Evolutionary conservation across 2,797 vertebrate genomes (phyloP).

Genomic region (Lepilemur septentrionalis): DNA sequence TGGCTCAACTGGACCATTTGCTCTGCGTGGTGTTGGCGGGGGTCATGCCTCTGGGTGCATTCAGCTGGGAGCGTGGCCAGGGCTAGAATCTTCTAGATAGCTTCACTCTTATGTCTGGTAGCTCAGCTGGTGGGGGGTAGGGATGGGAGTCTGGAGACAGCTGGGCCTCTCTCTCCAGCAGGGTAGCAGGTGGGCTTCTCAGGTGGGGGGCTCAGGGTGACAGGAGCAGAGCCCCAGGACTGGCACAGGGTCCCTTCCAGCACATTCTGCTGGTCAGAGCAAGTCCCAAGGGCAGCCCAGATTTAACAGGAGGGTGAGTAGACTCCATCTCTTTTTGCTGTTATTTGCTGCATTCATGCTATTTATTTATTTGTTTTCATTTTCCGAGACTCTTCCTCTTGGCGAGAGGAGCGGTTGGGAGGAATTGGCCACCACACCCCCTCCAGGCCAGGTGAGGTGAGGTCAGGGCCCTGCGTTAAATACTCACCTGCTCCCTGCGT

Average conservation of each 20-base stretch:
- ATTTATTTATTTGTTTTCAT: background rate
- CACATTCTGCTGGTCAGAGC: background rate
- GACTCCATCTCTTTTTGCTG: background rate
- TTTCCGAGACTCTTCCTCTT: background rate
- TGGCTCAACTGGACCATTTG: background rate
- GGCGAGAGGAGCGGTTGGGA: background rate
- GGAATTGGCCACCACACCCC: accelerated
- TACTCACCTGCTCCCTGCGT: background rate
- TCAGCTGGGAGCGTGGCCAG: background rate
- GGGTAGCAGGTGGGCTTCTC: background rate
- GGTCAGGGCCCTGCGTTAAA: background rate
- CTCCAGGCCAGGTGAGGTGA: background rate
- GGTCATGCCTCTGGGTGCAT: background rate
- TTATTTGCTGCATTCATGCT: background rate
- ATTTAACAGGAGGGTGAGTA: background rate
- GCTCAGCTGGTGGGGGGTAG: background rate
- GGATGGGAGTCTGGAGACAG: background rate
- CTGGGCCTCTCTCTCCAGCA: background rate
- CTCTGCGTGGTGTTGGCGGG: background rate
- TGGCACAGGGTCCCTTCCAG: background rate
- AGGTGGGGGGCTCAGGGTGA: background rate
- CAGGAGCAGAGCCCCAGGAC: background rate
- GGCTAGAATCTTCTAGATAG: background rate
- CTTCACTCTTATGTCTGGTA: background rate
- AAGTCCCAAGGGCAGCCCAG: background rate